A percentile compares a stretch with the other conserved stretches of the same genome.
Conservation (phyloP, 2,888 invertebrate genomes). For the Abrostola triplasia region DNA sequence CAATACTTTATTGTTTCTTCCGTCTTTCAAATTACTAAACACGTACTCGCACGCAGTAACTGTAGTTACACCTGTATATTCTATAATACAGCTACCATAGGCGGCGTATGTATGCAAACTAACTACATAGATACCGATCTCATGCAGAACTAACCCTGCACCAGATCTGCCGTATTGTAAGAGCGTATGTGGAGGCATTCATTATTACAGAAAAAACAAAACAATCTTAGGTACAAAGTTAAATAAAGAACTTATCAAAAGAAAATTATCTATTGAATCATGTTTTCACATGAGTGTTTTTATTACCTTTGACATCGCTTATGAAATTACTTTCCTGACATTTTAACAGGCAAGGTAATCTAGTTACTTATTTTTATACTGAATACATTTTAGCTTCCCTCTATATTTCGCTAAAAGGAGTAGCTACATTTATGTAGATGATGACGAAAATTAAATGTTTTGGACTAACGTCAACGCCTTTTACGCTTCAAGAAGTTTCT, state of each 20-base stretch:
- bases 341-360: constrained; percentile 25
- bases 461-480: constrained; percentile 25
- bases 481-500: constrained; percentile 24
- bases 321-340: constrained; percentile 24
- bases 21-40: not conserved
- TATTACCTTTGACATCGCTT: constrained; percentile 16
- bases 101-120: too few species aligned
- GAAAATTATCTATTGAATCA: not conserved
- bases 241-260: not conserved
- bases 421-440: not conserved
- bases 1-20: constrained; percentile 13
- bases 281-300: constrained; percentile 9
- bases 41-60: not conserved
- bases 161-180: too few species aligned
- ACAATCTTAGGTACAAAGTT: not conserved
- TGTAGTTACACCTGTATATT: not conserved
- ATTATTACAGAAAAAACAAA: not conserved
- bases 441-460: constrained; percentile 17
- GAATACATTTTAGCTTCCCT: not conserved
- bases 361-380: constrained; percentile 18
- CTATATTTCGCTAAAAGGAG: not conserved
- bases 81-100: not conserved
- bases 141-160: too few species aligned
- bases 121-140: too few species aligned
- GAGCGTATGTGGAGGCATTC: not conserved